Conservation (phyloP, 2,797 vertebrate genomes). For the Peromyscus aztecus region DNA sequence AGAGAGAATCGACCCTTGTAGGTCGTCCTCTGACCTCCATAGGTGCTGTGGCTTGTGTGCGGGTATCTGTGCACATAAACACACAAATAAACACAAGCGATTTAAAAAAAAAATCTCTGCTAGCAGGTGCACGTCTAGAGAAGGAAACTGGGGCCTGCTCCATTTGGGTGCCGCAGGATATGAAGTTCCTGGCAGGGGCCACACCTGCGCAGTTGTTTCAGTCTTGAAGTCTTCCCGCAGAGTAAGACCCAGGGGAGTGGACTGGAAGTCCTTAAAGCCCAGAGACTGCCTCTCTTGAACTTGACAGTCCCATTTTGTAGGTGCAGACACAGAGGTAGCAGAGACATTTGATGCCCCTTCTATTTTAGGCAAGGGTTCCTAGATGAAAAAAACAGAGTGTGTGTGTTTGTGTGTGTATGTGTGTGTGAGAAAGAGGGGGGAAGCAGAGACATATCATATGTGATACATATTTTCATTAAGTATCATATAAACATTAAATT, state of each 20-base stretch:
- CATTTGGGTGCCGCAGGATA: neutral
- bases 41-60: neutral
- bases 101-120: neutral
- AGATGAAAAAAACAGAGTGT: neutral
- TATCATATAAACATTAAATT: neutral
- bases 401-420: neutral
- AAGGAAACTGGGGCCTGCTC: neutral
- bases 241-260: neutral
- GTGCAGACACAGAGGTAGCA: neutral
- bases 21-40: neutral
- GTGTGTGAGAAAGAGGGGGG: neutral
- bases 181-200: neutral
- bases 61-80: neutral
- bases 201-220: neutral
- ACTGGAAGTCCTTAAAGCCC: neutral
- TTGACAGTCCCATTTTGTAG: neutral
- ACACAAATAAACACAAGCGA: neutral
- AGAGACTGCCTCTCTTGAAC: neutral
- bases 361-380: neutral
- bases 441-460: neutral
- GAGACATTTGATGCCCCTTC: neutral
- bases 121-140: neutral
- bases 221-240: neutral
- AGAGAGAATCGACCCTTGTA: neutral
- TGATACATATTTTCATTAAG: neutral